Base-by-base conservation (phyloP, 1,140 invertebrate genomes). In the Lithobius niger region DNA sequence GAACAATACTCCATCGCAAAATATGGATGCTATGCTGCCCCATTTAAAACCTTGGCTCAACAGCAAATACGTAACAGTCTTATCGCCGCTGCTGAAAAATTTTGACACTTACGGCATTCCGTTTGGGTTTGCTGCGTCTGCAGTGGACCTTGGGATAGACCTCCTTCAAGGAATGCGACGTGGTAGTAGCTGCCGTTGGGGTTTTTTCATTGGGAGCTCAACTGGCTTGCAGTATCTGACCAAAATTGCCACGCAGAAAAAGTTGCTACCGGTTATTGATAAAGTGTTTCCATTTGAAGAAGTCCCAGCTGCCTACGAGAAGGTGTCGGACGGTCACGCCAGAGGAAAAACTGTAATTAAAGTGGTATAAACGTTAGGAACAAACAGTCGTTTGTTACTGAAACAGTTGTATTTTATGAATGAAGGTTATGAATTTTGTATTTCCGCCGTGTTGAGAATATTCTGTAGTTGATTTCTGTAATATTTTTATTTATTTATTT, bases 41-140 rank as follows among this genome's bases (percentile, higher is more conserved):
- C 64, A 71, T 22, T 61, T 81, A 48, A 80, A 80, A 56, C 71
- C 74, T 22, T 86, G 84, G 74, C 70, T 76, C n/a, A 82, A 79
- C 64, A 70, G 76, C 31, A 83, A 81, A 59, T 95, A 85, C 65
- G 82, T 97, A 55, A 88, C 87, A 21, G 75, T 96, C 52, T 82
- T 82, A 51, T 80, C 86, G 22, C 91, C 92, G 1, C 64, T 95
- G 53, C 68, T 97, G 59, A 74, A 75, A 54, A 87, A 91, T 68
- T 77, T 83, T 4, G 92, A 97, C 73, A 70, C 79, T 50, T 74
- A 80, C 67, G 93, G 93, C 1, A 52, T 94, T 21, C 53, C 70
- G 15, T 51, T 66, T 2, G 75, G 75, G 2, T 54, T 2, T 40
- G 40, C 63, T 2, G 64, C 62, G 18, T 65, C 68, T 1, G 63